These are phyloP conservation scores for Latrodectus elegans DNA, from an alignment of 2,888 invertebrate species.

Conservation along the genomic window DNA sequence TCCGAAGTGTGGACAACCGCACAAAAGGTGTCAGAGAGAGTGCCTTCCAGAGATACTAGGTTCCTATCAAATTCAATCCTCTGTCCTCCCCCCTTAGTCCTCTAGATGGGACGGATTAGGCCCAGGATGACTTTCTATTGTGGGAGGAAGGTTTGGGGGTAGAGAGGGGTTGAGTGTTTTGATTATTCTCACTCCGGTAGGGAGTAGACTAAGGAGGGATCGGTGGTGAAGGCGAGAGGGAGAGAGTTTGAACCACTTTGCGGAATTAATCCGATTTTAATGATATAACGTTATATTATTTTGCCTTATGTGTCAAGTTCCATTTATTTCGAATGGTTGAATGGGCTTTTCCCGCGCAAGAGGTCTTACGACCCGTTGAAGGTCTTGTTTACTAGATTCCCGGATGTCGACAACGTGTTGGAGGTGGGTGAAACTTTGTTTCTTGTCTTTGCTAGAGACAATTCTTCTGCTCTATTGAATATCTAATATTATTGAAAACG, in stretches of 20 bases:
- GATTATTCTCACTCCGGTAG: conserved; percentile 38
- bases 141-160: background rate
- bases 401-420: background rate
- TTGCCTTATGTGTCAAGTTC: conserved; percentile 6
- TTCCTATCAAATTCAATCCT: conserved; percentile 59
- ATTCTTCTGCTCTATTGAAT: too few species aligned
- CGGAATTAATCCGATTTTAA: conserved; percentile 69
- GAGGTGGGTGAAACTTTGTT: background rate
- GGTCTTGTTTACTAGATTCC: too few species aligned
- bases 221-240: background rate
- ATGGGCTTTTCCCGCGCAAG: background rate
- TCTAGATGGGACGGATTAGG: conserved; percentile 60
- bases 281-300: conserved; percentile 49
- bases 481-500: background rate
- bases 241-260: conserved; percentile 40
- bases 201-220: background rate
- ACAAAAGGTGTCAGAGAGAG: conserved; percentile 64
- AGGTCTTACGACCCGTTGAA: background rate
- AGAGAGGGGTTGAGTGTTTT: conserved; percentile 49
- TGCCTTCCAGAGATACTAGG: conserved; percentile 54
- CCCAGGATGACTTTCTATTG: conserved; percentile 63
- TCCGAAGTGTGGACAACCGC: conserved; percentile 65
- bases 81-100: background rate
- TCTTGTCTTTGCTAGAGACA: too few species aligned
- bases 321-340: background rate